Evolutionary conservation across 2,113 vertebrate species (phyloP), one percentile per base, ranked within the genome.

Genomic region (Chlamydotis undulata): DNA sequence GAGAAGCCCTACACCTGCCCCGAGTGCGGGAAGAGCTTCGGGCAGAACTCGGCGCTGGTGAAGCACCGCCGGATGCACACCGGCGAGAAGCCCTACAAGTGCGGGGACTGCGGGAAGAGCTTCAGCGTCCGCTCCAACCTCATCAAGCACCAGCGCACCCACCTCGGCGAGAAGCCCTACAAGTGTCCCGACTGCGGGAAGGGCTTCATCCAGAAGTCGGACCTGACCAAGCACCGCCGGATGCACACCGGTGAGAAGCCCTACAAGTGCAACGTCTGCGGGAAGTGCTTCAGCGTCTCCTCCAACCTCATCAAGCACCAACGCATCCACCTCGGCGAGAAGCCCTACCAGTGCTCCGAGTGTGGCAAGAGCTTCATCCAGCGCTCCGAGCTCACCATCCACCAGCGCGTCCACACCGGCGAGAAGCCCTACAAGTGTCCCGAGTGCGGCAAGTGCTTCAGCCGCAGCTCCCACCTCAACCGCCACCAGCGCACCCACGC

Each of bases 341-440:
- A 96, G 10, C 95, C 95, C 29, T 96, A 91, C 65, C 52, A 25
- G 1, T 96, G 95, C 26, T 2, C 37, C 10, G 83, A 96, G 21
- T 96, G 95, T 7, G 94, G 94, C 11, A 96, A 96, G 76, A 92
- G 92, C 49, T 96, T 96, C 83, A 69, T 93, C 93, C 96, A 96
- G 3, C 89, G 87, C 21, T 96, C 96, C 14, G 94, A 96, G 83
- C 96, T 96, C 83, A 96, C 95, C 91, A 94, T 96, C 91, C 94
- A 93, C 79, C 85, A 68, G 3, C 93, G 93, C 19, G 81, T 76
- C 41, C 90, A 93, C 91, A 93, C 94, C 2, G 94, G 94, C 9
- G 91, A 95, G 80, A 95, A 95, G 37, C 94, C 91, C 74, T 93
- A 95, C 92, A 71, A 83, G 47, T 96, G 94, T 13, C 10, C 50